These are phyloP conservation scores for Epistrophella euchroma DNA, from an alignment of 2,888 invertebrate species.

Conservation along the genomic window DNA sequence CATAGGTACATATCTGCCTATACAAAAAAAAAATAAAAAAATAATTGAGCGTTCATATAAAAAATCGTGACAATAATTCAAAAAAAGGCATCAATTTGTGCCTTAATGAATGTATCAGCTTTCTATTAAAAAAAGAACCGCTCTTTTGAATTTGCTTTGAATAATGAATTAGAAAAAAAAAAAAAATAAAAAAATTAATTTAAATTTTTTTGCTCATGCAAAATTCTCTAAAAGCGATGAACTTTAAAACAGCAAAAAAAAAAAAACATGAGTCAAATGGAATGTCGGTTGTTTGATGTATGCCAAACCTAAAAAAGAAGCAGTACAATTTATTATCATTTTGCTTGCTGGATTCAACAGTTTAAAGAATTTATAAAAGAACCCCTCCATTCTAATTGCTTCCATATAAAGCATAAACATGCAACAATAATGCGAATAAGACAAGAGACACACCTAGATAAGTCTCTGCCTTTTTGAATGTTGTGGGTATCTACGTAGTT, in stretches of 20 bases:
- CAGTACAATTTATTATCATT: slow-evolving; percentile 17
- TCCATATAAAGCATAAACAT: slow-evolving; percentile 25
- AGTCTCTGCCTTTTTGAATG: background rate
- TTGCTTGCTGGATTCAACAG: background rate
- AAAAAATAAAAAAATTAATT: background rate
- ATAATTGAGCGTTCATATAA: slow-evolving; percentile 33
- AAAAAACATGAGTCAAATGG: slow-evolving; percentile 24
- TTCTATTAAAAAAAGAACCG: slow-evolving; percentile 56
- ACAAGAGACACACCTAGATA: slow-evolving; percentile 3
- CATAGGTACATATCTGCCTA: too few species aligned
- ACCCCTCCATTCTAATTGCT: slow-evolving; percentile 17
- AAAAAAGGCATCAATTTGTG: slow-evolving; percentile 19
- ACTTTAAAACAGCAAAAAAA: slow-evolving; percentile 10
- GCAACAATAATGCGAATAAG: background rate
- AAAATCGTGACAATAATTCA: slow-evolving; percentile 35
- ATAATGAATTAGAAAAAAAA: slow-evolving; percentile 43
- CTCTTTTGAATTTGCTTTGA: slow-evolving; percentile 42
- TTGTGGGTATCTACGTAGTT: background rate
- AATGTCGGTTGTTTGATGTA: slow-evolving; percentile 32
- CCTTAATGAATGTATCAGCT: slow-evolving; percentile 45
- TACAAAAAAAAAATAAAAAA: background rate
- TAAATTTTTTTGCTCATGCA: background rate
- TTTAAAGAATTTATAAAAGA: background rate
- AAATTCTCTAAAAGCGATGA: slow-evolving; percentile 19
- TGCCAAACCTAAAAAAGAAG: background rate